Conservation (phyloP, 2,797 vertebrate species). For the Denticeps clupeoides region DNA sequence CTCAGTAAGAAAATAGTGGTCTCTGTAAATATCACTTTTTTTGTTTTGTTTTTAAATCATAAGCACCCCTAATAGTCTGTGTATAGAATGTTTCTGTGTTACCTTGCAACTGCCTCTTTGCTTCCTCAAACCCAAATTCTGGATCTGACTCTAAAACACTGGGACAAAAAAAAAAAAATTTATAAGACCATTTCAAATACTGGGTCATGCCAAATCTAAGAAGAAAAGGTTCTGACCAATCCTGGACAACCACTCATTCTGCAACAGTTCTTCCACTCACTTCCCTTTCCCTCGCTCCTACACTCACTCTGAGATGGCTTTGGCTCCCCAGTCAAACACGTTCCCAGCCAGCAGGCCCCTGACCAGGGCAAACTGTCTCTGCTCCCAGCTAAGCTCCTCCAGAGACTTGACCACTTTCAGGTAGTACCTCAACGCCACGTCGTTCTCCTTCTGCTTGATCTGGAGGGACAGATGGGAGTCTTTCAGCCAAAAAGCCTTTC, state of each 20-base stretch:
- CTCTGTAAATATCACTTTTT: too few relatives aligned
- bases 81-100: too few relatives aligned
- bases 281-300: slow-evolving; percentile 1
- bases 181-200: neutral
- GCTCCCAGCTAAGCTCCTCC: slow-evolving; percentile 84
- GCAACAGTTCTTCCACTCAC: neutral
- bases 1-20: neutral
- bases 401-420: slow-evolving; percentile 72
- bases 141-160: slow-evolving; percentile 91
- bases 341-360: slow-evolving; percentile 90
- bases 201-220: too few relatives aligned
- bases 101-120: slow-evolving; percentile 91
- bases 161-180: slow-evolving; percentile 13
- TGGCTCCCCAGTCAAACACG: slow-evolving; percentile 98
- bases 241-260: neutral
- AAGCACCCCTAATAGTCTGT: too few relatives aligned
- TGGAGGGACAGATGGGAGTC: slow-evolving; percentile 33
- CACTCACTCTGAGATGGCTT: slow-evolving; percentile 93
- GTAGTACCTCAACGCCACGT: slow-evolving; percentile 82
- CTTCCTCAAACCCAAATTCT: slow-evolving; percentile 90
- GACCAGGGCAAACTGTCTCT: slow-evolving; percentile 87
- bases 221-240: too few relatives aligned
- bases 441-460: slow-evolving; percentile 95
- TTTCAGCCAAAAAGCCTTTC: too few relatives aligned
- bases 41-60: too few relatives aligned